Evolutionary conservation across 1,140 invertebrate species (phyloP), one percentile per base, ranked within the genome.

Genomic region (Eriocheir sinensis): DNA sequence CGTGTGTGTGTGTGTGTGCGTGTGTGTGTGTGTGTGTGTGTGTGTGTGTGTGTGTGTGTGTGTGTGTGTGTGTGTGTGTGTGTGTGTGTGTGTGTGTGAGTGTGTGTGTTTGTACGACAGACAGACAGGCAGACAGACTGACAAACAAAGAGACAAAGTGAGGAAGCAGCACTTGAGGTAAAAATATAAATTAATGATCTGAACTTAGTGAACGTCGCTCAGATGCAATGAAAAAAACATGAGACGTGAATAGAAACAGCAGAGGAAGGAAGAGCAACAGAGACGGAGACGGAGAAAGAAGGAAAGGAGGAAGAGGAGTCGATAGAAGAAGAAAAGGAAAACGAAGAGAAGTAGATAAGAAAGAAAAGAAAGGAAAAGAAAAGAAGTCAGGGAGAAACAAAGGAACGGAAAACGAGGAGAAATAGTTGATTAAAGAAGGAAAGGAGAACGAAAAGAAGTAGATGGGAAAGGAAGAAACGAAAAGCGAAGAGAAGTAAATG

Each of bases 11-110:
- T n/a, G 60, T 72, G 60, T 72, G 60, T 72, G 60, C n/a, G 60
- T 72, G 60, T 72, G 60, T 72, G 60, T 72, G 60, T 72, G 60
- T 72, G 60, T 72, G 60, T 72, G 60, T 72, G 60, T 72, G 60
- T 72, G 60, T 8, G 60, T 72, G 60, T 8, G 0, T 72, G 60
- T 8, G 60, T 72, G 60, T 72, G 15, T 6, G 53, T 9, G 53
- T 6, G 17, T 6, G 53, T 60, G 60, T 21, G 21, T 48, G 44
- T 48, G 44, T 48, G 44, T 48, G 44, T 48, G 44, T 48, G 44
- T 48, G 44, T 48, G 44, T 48, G 44, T 48, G 44, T 48, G 44
- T 48, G 44, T 48, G 44, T 48, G 44, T 48, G 15, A 48, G 4
- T 48, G 44, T 48, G 44, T 48, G n/a, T n/a, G n/a, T n/a, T n/a